phyloP scores from a whole-genome alignment of 2,113 vertebrate species.

The Leptosomus discolor region DNA sequence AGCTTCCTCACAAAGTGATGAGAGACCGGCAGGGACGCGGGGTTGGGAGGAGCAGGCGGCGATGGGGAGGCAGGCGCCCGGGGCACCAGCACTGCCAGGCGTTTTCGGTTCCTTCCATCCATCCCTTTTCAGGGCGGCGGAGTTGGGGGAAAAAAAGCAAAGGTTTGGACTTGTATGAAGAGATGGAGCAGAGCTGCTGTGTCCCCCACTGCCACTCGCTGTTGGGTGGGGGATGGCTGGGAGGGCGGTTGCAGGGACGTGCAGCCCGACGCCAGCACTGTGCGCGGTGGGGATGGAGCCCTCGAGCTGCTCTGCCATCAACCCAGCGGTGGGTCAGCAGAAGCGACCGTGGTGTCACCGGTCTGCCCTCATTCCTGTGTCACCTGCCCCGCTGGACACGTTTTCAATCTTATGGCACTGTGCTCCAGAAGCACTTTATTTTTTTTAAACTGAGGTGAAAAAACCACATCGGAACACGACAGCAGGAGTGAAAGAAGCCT shows the following conservation, averaged over 20 bases:
- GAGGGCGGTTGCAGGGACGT: too few relatives aligned
- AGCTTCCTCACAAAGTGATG: background rate
- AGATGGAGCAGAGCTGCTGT: background rate
- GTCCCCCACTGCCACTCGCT: background rate
- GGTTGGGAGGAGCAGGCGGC: too few relatives aligned
- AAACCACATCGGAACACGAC: background rate
- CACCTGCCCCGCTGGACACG: background rate
- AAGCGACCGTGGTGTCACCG: rapidly evolving
- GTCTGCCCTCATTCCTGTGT: rapidly evolving
- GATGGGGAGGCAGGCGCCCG: background rate
- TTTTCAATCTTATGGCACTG: background rate
- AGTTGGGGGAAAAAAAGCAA: background rate
- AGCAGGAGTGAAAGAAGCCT: background rate
- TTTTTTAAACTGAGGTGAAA: background rate
- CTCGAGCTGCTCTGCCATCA: rapidly evolving
- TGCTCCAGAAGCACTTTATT: background rate
- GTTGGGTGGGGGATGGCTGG: background rate
- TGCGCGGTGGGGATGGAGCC: too few relatives aligned
- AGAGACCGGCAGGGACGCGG: background rate
- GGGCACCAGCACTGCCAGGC: background rate
- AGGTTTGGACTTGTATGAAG: too few relatives aligned
- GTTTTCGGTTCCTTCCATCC: background rate
- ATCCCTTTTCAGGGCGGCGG: background rate
- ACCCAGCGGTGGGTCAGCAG: rapidly evolving
- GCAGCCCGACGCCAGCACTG: too few relatives aligned